Conservation (phyloP, 2,113 vertebrate genomes). For the Amphilophus citrinellus region DNA sequence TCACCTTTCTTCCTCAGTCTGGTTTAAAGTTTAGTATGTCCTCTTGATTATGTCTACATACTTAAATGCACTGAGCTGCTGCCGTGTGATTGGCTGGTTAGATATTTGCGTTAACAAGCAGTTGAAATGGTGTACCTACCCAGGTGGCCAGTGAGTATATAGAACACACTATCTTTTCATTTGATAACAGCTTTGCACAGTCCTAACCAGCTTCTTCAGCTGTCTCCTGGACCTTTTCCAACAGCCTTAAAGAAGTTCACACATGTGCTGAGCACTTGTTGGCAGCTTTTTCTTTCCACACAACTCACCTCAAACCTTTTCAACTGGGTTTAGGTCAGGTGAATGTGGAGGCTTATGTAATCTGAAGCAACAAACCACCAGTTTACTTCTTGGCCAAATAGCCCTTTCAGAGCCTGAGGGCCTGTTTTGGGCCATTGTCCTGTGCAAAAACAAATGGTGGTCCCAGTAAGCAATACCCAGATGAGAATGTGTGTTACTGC, state of each 20-base stretch:
- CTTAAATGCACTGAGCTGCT: not conserved
- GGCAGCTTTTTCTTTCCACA: not conserved
- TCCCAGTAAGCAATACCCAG: not conserved
- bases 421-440: not conserved
- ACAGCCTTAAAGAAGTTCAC: no score
- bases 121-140: no score
- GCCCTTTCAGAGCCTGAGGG: not conserved
- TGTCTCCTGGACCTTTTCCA: not conserved
- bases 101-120: no score
- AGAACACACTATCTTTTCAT: no score
- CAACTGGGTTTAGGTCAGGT: constrained; percentile 1
- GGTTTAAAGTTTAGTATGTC: not conserved
- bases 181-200: no score
- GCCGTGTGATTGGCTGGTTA: no score
- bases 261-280: no score
- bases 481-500: not conserved
- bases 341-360: not conserved
- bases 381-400: constrained; percentile 1
- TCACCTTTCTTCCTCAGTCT: not conserved
- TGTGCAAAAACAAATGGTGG: constrained; percentile 3
- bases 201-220: not conserved
- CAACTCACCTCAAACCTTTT: not conserved
- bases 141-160: no score
- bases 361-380: not conserved
- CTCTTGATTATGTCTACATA: not conserved